Evolutionary conservation across 1,140 invertebrate species (phyloP), one percentile per base, ranked within the genome.

Genomic region (Drosophila saltans): DNA sequence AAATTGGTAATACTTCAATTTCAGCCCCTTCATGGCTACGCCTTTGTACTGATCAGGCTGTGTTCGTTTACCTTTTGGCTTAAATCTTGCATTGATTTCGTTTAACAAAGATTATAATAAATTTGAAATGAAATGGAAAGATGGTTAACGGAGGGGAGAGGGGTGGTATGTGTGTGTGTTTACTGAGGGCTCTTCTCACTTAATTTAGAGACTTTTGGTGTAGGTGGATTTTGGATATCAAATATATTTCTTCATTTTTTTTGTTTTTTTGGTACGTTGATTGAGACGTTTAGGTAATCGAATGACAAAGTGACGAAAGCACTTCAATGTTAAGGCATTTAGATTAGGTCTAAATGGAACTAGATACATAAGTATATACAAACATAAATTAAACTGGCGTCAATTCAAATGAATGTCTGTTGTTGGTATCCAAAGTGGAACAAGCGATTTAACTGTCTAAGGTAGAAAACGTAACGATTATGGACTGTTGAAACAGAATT

Each of bases 381-480:
- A 36, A 4, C 33, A 52, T 52, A 56, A 65, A 75, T 85, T 76
- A 71, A 75, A 52, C 76, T 81, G 62, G 81, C 79, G 73, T 63
- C 68, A 71, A 45, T 67, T 71, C 67, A 80, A 81, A 78, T 70
- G 78, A 80, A 75, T 71, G 81, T 80, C 74, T 63, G 28, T 7
- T 7, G 7, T 21, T 26, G 45, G 66, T 58, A 67, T 56, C 59
- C 71, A 70, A 88, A 83, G 84, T 88, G 75, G 83, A 88, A 88
- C 83, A 78, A 52, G 64, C 77, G 83, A 86, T 88, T 86, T 86
- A 86, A 66, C 80, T 88, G 84, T 88, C 83, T 78, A 80, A 75
- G 79, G 82, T 75, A 86, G 70, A 84, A 45, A 64, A 59, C 39
- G 65, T 39, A 64, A 59, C 39, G 65, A 43, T 58, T 66, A 58